phyloP scores from a whole-genome alignment of 2,888 invertebrate genomes.

The Myathropa florea region DNA sequence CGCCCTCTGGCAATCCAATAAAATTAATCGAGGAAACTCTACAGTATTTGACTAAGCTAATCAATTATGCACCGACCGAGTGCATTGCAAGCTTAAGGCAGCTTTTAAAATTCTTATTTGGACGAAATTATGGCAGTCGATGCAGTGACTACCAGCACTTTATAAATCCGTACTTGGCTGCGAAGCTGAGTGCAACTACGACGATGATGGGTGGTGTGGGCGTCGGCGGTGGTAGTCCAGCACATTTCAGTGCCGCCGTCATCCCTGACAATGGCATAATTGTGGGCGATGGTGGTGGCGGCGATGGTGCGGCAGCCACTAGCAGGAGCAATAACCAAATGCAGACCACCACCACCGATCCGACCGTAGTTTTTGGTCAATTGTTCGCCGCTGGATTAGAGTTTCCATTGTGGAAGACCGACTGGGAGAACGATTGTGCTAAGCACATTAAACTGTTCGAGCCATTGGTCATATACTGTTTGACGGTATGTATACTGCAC shows the following conservation, averaged over 20 bases:
- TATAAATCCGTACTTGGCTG: conserved; percentile 75
- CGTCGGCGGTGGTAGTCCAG: conserved; percentile 42
- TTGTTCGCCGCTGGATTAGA: conserved; percentile 77
- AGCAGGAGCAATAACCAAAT: conserved; percentile 55
- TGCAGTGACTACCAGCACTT: conserved; percentile 74
- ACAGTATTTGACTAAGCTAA: conserved; percentile 85
- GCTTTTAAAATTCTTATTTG: conserved; percentile 87
- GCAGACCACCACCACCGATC: conserved; percentile 46
- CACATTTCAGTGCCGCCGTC: conserved; percentile 49
- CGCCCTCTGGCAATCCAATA: conserved; percentile 73
- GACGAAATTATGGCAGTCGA: conserved; percentile 84
- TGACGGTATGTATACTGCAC: conserved; percentile 84
- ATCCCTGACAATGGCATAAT: conserved; percentile 55
- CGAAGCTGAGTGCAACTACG: conserved; percentile 58
- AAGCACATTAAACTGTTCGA: conserved; percentile 93
- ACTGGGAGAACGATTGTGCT: conserved; percentile 85
- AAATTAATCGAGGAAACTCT: conserved; percentile 87
- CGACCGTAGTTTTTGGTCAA: conserved; percentile 77
- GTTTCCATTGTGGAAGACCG: conserved; percentile 79
- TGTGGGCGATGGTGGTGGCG: conserved; percentile 31
- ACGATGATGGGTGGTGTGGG: conserved; percentile 71
- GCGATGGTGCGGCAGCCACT: conserved; percentile 13
- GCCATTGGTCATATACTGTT: conserved; percentile 95
- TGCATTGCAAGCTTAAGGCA: conserved; percentile 89
- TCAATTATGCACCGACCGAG: conserved; percentile 85